Base-by-base conservation (phyloP, 2,888 invertebrate species). In the Campopleginae sp. region DNA sequence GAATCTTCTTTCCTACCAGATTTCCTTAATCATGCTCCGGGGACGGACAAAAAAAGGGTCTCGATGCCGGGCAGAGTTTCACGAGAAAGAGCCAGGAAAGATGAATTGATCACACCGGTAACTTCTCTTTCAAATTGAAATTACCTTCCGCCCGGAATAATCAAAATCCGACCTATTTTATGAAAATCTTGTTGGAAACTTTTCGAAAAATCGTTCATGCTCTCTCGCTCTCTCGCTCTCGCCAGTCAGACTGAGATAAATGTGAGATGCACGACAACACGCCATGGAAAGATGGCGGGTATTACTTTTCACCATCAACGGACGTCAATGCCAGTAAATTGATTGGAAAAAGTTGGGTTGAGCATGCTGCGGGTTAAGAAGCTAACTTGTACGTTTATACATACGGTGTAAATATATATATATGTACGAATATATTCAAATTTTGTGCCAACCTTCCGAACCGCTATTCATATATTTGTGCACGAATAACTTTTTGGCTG, bases 111-210 rank as follows among this genome's bases (percentile, higher is more conserved):
- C 85, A 76, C 74, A 86, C 80, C 85, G 76, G 77, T 76, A 77
- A 86, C 79, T 86, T 86, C 85, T 86, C 85, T 86, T 86, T 86
- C 85, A 86, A 86, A 86, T 86, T 86, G 82, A 86, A 86, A 86
- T 86, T 83, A 86, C 85, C 82, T 86, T 86, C 85, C 82, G 82
- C 77, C 82, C 70, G 77, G 82, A 74, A 86, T 86, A 86, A 86
- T 86, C 82, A 86, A 86, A 86, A 77, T 51, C 46, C 85, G 63
- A 83, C 48, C 68, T 68, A 74, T 83, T 83, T 86, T 75, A 80
- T 83, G 82, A 80, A 77, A 83, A 86, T 31, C n/a, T 82, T 72
- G 82, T 83, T 86, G 63, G 19, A 61, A 86, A 83, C 77, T 83
- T 86, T 83, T 74, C 19, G 77, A 82, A 86, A 86, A 82, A 82